Evolutionary conservation across 2,888 invertebrate genomes (phyloP).

Genomic region (Dichetophora obliterata): DNA sequence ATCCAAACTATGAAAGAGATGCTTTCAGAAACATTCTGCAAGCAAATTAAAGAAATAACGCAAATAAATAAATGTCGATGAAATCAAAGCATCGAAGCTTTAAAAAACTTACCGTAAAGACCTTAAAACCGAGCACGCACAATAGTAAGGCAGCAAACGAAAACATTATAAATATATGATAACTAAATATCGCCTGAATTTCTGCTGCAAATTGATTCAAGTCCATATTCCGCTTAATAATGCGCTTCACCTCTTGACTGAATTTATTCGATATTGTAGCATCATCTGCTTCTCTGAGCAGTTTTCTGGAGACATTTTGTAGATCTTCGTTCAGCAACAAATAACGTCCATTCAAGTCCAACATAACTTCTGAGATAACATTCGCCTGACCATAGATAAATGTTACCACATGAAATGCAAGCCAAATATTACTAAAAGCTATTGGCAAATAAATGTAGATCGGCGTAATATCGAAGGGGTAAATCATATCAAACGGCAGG

Average conservation of each 20-base stretch:
- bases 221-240: constrained; percentile 50
- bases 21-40: too few relatives aligned
- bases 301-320: constrained; percentile 39
- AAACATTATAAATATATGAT: constrained; percentile 60
- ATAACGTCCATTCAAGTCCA: constrained; percentile 60
- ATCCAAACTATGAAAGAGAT: constrained; percentile 53
- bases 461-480: constrained; percentile 48
- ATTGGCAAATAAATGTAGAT: not conserved
- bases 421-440: too few relatives aligned
- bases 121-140: constrained; percentile 61
- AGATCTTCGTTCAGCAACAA: constrained; percentile 54
- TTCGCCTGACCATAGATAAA: constrained; percentile 56
- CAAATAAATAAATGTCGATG: not conserved
- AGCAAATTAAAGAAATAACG: too few relatives aligned
- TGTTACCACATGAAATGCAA: too few relatives aligned
- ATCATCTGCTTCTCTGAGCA: constrained; percentile 43
- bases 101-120: constrained; percentile 51
- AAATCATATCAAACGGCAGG: constrained; percentile 53
- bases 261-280: not conserved
- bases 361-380: constrained; percentile 53
- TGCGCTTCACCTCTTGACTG: constrained; percentile 42
- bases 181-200: constrained; percentile 56
- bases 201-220: constrained; percentile 56
- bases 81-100: not conserved
- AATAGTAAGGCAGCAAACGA: constrained; percentile 55